Percentiles rank a stretch among this genome's conserved stretches.
Conservation (phyloP, 2,888 invertebrate species). For the Noctua pronuba region DNA sequence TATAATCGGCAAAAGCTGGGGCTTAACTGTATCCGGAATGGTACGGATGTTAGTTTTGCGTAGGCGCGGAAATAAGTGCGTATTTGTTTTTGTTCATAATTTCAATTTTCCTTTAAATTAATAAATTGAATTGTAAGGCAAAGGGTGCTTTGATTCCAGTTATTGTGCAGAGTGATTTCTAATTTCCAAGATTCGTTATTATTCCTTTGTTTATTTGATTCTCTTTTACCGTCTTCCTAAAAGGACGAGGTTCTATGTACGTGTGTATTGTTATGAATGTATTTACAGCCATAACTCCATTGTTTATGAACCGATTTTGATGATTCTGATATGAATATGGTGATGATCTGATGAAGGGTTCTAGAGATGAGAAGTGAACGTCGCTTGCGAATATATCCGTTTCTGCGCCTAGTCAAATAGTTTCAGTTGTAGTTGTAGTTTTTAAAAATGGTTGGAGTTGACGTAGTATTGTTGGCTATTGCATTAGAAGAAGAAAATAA, state of each 20-base stretch:
- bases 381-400: no score
- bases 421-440: no score
- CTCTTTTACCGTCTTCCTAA: not conserved
- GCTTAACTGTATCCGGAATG: slow-evolving; percentile 1
- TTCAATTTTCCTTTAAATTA: not conserved
- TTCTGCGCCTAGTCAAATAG: no score
- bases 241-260: not conserved
- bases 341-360: no score
- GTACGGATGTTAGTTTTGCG: not conserved
- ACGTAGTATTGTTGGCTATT: no score
- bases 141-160: not conserved
- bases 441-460: no score
- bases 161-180: not conserved
- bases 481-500: no score
- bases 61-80: not conserved
- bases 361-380: no score
- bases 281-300: no score
- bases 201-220: not conserved
- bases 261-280: not conserved
- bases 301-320: no score
- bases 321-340: no score
- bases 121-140: not conserved
- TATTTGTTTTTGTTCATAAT: not conserved
- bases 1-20: not conserved
- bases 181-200: not conserved